Percentiles rank a stretch among this genome's conserved stretches.
These are phyloP conservation scores for Thumatha senex DNA, from an alignment of 2,888 invertebrate genomes.

Conservation along the genomic window DNA sequence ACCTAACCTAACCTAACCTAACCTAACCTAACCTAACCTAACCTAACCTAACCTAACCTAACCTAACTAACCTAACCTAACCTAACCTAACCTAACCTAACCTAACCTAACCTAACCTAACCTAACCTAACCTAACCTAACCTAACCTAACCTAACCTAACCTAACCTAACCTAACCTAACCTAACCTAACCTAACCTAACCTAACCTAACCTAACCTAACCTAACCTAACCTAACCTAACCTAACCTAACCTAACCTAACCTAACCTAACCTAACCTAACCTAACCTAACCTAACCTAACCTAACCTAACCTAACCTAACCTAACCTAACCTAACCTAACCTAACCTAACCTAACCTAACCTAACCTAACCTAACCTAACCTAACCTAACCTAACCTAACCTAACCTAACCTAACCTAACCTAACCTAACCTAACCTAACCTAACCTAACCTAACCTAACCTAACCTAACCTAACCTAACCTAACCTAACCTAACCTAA, in stretches of 20 bases:
- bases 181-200: neutral
- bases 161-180: neutral
- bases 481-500: conserved; percentile 1
- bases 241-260: neutral
- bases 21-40: neutral
- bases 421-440: conserved; percentile 2
- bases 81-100: neutral
- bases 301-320: no score
- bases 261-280: no score
- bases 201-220: neutral
- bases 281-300: no score
- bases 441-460: conserved; percentile 2
- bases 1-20: neutral
- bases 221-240: neutral
- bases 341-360: no score
- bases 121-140: neutral
- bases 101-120: neutral
- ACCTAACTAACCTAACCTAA: neutral
- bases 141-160: neutral
- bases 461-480: conserved; percentile 2
- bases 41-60: neutral
- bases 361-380: neutral
- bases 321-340: no score
- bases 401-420: conserved; percentile 2
- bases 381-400: conserved; percentile 2